Conservation (phyloP, 2,888 invertebrate species). For the Parthenolecanium corni region DNA sequence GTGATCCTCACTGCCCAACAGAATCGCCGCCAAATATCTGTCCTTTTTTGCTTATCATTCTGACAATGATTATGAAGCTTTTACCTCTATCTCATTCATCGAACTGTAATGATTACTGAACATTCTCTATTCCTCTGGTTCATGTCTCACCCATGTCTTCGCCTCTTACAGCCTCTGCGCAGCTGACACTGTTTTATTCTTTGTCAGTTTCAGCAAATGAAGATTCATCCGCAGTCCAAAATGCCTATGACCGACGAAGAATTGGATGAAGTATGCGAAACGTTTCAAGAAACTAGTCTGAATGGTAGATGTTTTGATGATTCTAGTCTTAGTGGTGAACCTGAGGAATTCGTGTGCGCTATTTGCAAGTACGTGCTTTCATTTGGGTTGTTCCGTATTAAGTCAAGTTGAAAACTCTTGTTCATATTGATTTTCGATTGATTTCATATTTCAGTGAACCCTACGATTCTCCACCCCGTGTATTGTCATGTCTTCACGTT, state of each 20-base stretch:
- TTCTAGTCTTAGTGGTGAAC: conserved; percentile 23
- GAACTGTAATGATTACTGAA: too few relatives aligned
- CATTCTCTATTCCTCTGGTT: not conserved
- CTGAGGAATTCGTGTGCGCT: conserved; percentile 18
- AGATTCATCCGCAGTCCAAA: not conserved
- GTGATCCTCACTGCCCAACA: not conserved
- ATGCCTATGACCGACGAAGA: conserved; percentile 8
- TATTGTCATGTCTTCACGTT: conserved; percentile 86
- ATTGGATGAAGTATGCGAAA: conserved; percentile 14
- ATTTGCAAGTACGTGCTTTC: conserved; percentile 21
- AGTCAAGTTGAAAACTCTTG: too few relatives aligned
- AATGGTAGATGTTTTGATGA: conserved; percentile 14
- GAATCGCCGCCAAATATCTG: too few relatives aligned
- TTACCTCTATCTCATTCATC: too few relatives aligned
- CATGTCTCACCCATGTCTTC: not conserved
- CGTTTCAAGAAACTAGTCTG: conserved; percentile 25
- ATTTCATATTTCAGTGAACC: conserved; percentile 9
- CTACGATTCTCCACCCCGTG: conserved; percentile 49
- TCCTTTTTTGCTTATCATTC: too few relatives aligned
- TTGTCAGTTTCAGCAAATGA: too few relatives aligned
- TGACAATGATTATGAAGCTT: too few relatives aligned
- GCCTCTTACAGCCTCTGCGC: not conserved
- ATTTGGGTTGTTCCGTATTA: too few relatives aligned
- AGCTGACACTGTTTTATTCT: too few relatives aligned
- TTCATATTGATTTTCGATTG: not conserved